Evolutionary conservation across 2,888 invertebrate species (phyloP).

Genomic region (Thera obeliscata): DNA sequence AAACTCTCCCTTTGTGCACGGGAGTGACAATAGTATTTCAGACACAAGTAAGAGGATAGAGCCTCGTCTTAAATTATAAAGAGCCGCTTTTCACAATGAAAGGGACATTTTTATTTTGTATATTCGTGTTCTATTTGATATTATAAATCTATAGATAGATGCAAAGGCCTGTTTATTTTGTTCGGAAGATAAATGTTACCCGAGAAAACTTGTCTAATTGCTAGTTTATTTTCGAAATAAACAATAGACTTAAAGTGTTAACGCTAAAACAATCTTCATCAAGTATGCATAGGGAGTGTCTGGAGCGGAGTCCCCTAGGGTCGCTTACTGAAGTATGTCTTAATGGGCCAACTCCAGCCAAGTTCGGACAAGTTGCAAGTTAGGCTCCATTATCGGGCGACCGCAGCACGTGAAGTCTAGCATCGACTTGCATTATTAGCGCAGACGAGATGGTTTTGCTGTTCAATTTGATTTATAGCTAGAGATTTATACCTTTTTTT

Average conservation of each 20-base stretch:
- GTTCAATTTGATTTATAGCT: conserved; percentile 8
- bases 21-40: conserved; percentile 10
- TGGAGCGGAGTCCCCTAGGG: conserved; percentile 39
- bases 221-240: conserved; percentile 4
- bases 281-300: conserved; percentile 40
- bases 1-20: conserved; percentile 17
- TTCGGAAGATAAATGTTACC: neutral
- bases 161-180: neutral
- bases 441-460: conserved; percentile 24
- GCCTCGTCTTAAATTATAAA: conserved; percentile 2
- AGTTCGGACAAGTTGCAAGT: conserved; percentile 21
- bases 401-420: conserved; percentile 24
- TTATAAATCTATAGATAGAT: too few relatives aligned
- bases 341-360: conserved; percentile 54
- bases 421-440: conserved; percentile 24
- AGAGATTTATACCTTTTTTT: neutral
- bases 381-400: conserved; percentile 53
- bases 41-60: conserved; percentile 2
- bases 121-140: too few relatives aligned
- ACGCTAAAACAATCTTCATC: conserved; percentile 39
- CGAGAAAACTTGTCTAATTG: neutral
- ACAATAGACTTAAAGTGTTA: conserved; percentile 36
- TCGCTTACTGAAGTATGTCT: conserved; percentile 48
- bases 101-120: neutral
- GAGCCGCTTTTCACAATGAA: neutral